A percentile compares a stretch with the other conserved stretches of the same genome.
These are phyloP conservation scores for Tamias sibiricus DNA, from an alignment of 2,113 vertebrate genomes.

Conservation along the genomic window DNA sequence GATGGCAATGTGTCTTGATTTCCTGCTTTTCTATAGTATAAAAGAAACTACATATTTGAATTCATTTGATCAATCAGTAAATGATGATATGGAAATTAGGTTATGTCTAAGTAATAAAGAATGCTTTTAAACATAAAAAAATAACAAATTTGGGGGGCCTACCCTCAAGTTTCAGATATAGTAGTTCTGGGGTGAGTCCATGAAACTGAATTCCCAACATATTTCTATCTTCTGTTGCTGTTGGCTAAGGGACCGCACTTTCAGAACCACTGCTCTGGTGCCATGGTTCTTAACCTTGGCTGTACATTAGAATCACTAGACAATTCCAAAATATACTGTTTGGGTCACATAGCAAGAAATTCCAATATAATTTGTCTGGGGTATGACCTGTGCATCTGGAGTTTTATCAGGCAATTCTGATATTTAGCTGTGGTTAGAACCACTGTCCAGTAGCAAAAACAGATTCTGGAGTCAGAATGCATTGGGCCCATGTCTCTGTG, in stretches of 20 bases:
- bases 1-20: background rate
- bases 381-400: background rate
- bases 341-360: background rate
- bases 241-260: background rate
- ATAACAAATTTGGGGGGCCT: background rate
- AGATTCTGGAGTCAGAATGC: background rate
- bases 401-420: slow-evolving; percentile 2
- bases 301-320: background rate
- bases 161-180: background rate
- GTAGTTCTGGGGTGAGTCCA: background rate
- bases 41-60: slow-evolving; percentile 56
- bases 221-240: background rate
- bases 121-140: slow-evolving; percentile 29
- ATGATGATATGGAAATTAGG: background rate
- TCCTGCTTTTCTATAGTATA: slow-evolving; percentile 28
- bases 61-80: slow-evolving; percentile 51
- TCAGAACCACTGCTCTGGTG: background rate
- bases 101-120: slow-evolving; percentile 28
- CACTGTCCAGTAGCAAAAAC: background rate
- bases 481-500: background rate
- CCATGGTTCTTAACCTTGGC: background rate
- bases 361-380: background rate
- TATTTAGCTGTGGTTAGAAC: background rate
- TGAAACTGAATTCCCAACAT: slow-evolving; percentile 47
- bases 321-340: background rate